Evolutionary conservation across 2,113 vertebrate genomes (phyloP), one percentile per base, ranked within the genome.

Genomic region (Hypocryptadius cinnamomeus): DNA sequence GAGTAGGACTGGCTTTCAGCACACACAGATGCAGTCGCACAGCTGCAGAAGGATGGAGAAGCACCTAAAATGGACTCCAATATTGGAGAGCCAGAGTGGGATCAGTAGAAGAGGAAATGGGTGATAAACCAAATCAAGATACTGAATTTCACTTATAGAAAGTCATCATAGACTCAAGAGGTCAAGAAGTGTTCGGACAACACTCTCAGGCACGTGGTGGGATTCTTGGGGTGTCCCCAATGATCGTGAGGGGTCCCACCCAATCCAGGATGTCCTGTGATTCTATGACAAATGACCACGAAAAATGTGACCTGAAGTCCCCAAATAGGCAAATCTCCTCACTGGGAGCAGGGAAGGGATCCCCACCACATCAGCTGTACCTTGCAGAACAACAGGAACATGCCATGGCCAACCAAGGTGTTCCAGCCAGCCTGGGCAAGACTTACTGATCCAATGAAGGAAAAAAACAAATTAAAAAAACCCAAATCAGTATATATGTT

Each of bases 381-480:
- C 30, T 22, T 8, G 23, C 40, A 24, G 35, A 42, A 18, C 8
- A 8, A 33, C 7, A 45, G 45, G 24, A 59, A 50, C 0, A 0
- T n/a, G 21, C 5, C 74, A 64, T 2, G 7, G 28, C 16, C 37
- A 53, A 4, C 11, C 0, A 3, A 64, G 1, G 2, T 44, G 39
- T 42, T 57, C 10, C 5, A 19, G 15, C 33, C 42, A 40, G 12
- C 12, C 68, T 42, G 18, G 28, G 37, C 11, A 70, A 80, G 15
- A 21, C 5, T 16, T 35, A 39, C 3, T 30, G 37, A 65, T 30
- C 14, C 56, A 80, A 6, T 8, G 12, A 12, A 80, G 17, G 39
- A 20, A 42, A 60, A 77, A 56, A 61, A 3, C 3, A n/a, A 5
- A 13, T 13, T 10, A 21, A 47, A 39, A 25, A 42, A 12, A 1